Conservation (phyloP, 37 sponge, comb jelly and placozoan species). For the Spongia lamella region DNA sequence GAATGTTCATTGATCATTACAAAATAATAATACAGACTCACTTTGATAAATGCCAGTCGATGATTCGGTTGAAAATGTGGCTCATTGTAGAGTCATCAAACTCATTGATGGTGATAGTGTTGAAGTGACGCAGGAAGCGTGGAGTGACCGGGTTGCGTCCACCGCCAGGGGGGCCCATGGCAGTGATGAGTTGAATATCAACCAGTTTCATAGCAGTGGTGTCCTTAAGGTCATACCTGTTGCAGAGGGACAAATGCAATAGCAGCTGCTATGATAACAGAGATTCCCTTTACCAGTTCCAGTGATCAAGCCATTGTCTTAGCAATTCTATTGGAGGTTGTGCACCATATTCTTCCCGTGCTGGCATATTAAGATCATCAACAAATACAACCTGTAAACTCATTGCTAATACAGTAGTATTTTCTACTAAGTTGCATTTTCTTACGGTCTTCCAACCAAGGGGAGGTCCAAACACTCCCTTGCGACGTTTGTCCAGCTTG, state of each 20-base stretch:
- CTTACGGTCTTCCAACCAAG: constrained; percentile 91
- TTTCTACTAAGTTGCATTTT: too few species aligned
- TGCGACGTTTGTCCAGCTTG: constrained; percentile 97
- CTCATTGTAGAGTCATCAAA: constrained; percentile 87
- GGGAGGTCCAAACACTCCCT: constrained; percentile 98
- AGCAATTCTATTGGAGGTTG: constrained; percentile 98
- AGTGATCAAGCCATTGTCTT: constrained; percentile 96
- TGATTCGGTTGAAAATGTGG: constrained; percentile 84
- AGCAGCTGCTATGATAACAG: neutral
- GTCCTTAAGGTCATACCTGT: constrained; percentile 68
- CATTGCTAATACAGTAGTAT: too few species aligned
- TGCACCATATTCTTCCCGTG: constrained; percentile 92
- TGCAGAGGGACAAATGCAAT: neutral
- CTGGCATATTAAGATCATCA: constrained; percentile 98
- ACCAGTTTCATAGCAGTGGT: constrained; percentile 82
- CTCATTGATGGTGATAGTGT: constrained; percentile 93
- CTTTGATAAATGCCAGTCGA: constrained; percentile 90
- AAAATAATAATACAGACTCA: constrained; percentile 25
- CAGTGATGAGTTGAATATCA: constrained; percentile 84
- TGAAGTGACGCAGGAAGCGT: constrained; percentile 95
- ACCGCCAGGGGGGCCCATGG: constrained; percentile 98
- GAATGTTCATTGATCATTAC: neutral
- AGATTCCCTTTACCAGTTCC: constrained; percentile 76
- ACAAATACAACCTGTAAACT: constrained; percentile 87
- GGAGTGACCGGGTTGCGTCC: constrained; percentile 94